Evolutionary conservation across 1,140 invertebrate genomes (phyloP), one percentile per base, ranked within the genome.

Genomic region (Diprion similis): DNA sequence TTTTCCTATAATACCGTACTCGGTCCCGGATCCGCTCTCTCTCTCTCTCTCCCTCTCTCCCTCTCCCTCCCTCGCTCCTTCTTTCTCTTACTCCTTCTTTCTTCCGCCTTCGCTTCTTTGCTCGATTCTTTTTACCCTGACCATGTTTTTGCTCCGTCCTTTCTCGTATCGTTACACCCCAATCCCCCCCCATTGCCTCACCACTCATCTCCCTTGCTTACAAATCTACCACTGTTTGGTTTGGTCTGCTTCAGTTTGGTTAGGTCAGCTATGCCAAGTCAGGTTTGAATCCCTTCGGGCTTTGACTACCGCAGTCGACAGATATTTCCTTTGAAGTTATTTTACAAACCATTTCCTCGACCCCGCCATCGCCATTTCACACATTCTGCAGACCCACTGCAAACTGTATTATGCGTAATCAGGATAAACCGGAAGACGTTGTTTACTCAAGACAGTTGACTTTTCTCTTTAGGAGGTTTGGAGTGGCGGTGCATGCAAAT

Each of bases 51-150:
- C 8, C 17, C 19, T 71, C 67, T 71, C 37, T 64, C 48, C 24
- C 17, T 8, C 17, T 64, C 59, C 46, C 18, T 66, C 66, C 47
- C 18, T 73, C 66, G 17, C 46, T n/a, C 70, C 68, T 10, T 72
- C 71, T 70, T 74, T 71, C 48, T 68, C 46, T 18, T 24, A 46
- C 67, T 72, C 51, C 71, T 65, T 66, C 70, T 77, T 72, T 64
- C 71, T 75, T 66, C 46, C 18, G 70, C 74, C 69, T 51, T 75
- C 75, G 18, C 71, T 71, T 74, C 66, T 48, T 19, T 67, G 17
- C 45, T 10, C 64, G 46, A 13, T 19, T 37, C 67, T 67, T 77
- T 72, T 72, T 75, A 65, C 48, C 74, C 73, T 75, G 67, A 76
- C 37, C 48, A 70, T 71, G 37, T 59, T 76, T 72, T 76, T 67